Evolutionary conservation across 2,113 vertebrate genomes (phyloP).

Genomic region (Ictalurus furcatus): DNA sequence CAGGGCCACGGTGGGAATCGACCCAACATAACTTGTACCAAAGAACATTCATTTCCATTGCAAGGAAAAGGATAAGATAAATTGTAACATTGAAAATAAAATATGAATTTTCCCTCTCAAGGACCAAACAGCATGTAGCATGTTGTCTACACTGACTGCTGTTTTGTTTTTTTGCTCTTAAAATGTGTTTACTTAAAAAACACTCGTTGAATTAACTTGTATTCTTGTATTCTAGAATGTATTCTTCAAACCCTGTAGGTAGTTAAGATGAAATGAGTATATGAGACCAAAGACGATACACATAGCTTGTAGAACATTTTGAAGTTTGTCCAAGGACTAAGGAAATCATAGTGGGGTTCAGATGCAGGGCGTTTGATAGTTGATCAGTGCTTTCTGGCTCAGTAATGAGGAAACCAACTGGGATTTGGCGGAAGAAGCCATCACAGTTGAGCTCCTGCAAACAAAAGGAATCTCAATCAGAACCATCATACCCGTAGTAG

Average conservation of each 20-base stretch:
- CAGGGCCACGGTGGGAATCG: too few species aligned
- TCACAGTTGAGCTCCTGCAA: not conserved
- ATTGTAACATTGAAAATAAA: not conserved
- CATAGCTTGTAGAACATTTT: not conserved
- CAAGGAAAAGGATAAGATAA: not conserved
- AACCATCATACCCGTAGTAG: not conserved
- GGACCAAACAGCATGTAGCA: not conserved
- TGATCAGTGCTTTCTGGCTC: constrained; percentile 4
- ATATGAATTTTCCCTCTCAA: not conserved
- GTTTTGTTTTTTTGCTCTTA: not conserved
- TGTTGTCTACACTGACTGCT: not conserved
- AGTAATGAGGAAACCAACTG: constrained; percentile 4
- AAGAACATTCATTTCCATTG: not conserved
- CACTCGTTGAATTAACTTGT: too few species aligned
- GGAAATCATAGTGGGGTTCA: not conserved
- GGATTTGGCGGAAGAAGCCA: not conserved
- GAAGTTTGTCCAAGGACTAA: not conserved
- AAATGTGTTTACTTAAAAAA: not conserved
- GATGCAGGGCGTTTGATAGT: not conserved
- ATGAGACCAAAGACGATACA: not conserved
- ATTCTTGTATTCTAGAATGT: not conserved
- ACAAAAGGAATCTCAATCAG: not conserved
- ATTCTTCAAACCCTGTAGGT: not conserved
- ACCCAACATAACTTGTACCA: not conserved
- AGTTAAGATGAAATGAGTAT: not conserved